phyloP scores from a whole-genome alignment of 2,888 invertebrate species.

The Hydropsyche betteni region DNA sequence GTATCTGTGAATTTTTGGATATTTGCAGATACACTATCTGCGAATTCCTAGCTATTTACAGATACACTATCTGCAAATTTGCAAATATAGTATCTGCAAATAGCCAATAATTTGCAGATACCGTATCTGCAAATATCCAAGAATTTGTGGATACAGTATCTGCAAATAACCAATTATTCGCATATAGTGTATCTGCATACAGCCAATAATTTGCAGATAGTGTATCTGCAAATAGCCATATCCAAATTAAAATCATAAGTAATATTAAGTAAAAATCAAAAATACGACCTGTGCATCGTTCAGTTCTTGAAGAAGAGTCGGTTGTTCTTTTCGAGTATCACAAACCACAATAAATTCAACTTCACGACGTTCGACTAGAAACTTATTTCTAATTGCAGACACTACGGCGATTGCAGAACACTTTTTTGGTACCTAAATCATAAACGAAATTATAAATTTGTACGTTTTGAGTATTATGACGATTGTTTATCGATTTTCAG shows the following conservation, averaged over 20 bases:
- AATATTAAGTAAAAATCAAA: neutral
- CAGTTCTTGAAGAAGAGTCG: constrained; percentile 79
- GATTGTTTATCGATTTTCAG: constrained; percentile 37
- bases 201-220: too few species aligned
- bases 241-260: neutral
- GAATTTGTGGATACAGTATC: too few species aligned
- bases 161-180: too few species aligned
- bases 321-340: constrained; percentile 84
- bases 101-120: too few species aligned
- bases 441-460: constrained; percentile 12
- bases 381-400: constrained; percentile 77
- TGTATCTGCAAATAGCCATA: too few species aligned
- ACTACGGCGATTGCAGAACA: constrained; percentile 84
- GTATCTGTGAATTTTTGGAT: too few species aligned
- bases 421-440: constrained; percentile 75
- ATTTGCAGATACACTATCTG: too few species aligned
- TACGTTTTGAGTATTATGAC: neutral
- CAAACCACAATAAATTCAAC: constrained; percentile 91
- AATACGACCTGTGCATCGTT: constrained; percentile 79
- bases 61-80: too few species aligned
- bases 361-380: constrained; percentile 79
- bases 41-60: too few species aligned
- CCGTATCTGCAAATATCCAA: too few species aligned
- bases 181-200: too few species aligned
- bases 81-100: too few species aligned